Conservation (phyloP, 2,888 invertebrate genomes). For the Andrena chrysosceles region DNA sequence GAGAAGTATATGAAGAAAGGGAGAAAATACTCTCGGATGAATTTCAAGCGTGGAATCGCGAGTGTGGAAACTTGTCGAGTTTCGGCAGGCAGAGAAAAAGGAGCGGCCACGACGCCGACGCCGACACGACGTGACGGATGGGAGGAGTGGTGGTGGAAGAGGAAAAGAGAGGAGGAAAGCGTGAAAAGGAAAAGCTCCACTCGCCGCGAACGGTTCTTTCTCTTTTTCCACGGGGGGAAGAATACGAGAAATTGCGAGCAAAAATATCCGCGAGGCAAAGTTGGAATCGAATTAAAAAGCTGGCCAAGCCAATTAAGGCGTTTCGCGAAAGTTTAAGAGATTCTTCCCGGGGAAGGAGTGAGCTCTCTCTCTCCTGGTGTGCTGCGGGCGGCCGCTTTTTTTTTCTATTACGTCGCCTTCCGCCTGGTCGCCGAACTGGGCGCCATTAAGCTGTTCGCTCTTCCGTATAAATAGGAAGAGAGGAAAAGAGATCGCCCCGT, state of each 20-base stretch:
- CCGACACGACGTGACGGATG: neutral
- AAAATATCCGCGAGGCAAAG: conserved; percentile 66
- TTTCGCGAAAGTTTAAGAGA: conserved; percentile 71
- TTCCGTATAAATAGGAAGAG: conserved; percentile 80
- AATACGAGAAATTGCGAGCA: conserved; percentile 63
- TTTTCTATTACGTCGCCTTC: conserved; percentile 82
- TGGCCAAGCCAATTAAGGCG: conserved; percentile 73
- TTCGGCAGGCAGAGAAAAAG: neutral
- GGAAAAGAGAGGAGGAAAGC: conserved; percentile 8
- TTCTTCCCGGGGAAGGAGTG: conserved; percentile 59
- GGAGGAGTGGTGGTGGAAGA: neutral
- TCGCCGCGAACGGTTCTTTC: conserved; percentile 20
- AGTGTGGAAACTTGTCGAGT: neutral
- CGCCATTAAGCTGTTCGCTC: conserved; percentile 82
- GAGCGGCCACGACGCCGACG: neutral
- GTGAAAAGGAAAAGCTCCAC: conserved; percentile 24
- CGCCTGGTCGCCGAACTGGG: conserved; percentile 79
- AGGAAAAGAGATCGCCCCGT: conserved; percentile 38
- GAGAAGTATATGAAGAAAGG: neutral
- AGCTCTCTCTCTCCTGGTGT: conserved; percentile 34
- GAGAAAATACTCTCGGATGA: conserved; percentile 29
- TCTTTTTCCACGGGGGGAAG: conserved; percentile 19
- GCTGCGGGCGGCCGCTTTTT: conserved; percentile 66
- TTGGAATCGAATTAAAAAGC: conserved; percentile 74
- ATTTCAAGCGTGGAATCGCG: conserved; percentile 35